These are phyloP conservation scores for Proterorhinus semilunaris DNA, from an alignment of 2,113 vertebrate species.

Conservation along the genomic window DNA sequence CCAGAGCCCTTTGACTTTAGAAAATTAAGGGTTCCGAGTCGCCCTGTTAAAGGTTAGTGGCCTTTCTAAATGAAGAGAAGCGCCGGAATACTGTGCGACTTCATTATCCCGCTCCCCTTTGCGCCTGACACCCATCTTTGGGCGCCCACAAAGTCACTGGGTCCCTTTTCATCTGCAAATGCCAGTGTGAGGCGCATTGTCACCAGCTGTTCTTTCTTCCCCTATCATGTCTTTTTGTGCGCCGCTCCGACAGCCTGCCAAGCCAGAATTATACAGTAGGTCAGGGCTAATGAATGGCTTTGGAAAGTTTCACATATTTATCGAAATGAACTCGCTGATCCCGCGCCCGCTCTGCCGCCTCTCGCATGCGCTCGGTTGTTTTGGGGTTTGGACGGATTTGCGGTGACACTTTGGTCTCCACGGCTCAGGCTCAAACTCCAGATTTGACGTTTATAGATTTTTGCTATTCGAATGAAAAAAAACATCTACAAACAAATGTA, in stretches of 20 bases:
- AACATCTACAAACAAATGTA: not conserved
- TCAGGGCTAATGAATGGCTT: constrained; percentile 57
- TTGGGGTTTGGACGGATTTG: constrained; percentile 19
- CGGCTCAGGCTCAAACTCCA: constrained; percentile 7
- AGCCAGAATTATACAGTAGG: constrained; percentile 49
- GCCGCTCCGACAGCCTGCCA: constrained; percentile 30
- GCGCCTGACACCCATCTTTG: constrained; percentile 28
- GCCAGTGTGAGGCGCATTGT: constrained; percentile 28
- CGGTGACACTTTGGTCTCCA: not conserved
- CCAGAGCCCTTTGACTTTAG: not conserved
- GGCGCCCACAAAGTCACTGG: constrained; percentile 15
- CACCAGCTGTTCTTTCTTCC: constrained; percentile 35
- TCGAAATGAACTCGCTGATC: constrained; percentile 52
- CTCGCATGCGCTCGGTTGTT: constrained; percentile 34
- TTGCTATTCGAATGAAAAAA: not conserved
- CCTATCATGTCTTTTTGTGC: constrained; percentile 12
- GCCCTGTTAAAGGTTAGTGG: not conserved
- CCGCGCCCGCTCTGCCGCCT: constrained; percentile 22
- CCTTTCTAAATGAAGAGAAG: not conserved
- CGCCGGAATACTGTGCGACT: constrained; percentile 13
- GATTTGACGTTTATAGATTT: not conserved
- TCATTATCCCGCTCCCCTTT: constrained; percentile 29
- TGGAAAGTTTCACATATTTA: constrained; percentile 50
- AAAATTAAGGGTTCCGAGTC: not conserved
- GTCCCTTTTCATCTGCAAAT: constrained; percentile 50